Evolutionary conservation across 2,797 vertebrate genomes (phyloP).

Genomic region (Atherinosoma microstoma): DNA sequence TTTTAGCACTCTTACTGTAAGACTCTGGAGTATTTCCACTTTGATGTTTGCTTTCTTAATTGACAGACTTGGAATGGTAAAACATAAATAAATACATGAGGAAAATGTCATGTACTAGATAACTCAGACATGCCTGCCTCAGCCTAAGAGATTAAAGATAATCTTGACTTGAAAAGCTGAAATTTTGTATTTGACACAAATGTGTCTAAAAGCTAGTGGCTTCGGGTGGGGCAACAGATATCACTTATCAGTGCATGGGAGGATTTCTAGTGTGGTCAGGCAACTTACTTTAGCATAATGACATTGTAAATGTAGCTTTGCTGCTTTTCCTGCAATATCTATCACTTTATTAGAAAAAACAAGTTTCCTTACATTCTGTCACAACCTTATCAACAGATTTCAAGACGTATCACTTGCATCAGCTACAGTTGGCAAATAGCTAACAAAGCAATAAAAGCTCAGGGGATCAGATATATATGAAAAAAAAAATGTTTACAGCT

Average conservation of each 20-base stretch:
- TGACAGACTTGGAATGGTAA: conserved; percentile 41
- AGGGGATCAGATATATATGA: conserved; percentile 38
- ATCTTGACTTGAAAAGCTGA: conserved; percentile 54
- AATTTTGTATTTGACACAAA: conserved; percentile 67
- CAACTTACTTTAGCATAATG: neutral
- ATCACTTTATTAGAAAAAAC: conserved; percentile 5
- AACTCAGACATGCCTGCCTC: conserved; percentile 33
- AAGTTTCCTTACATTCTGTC: conserved; percentile 23
- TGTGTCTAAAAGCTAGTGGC: conserved; percentile 46
- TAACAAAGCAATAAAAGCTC: conserved; percentile 18
- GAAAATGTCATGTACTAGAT: conserved; percentile 29
- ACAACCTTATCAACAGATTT: conserved; percentile 35
- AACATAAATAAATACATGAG: conserved; percentile 51
- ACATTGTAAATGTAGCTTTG: conserved; percentile 16
- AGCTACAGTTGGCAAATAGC: conserved; percentile 27
- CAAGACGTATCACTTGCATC: conserved; percentile 16
- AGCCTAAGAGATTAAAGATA: conserved; percentile 58
- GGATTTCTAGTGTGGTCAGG: conserved; percentile 31
- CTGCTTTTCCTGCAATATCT: conserved; percentile 11
- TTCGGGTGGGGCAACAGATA: conserved; percentile 25
- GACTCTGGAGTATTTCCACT: conserved; percentile 26
- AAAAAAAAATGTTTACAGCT: conserved; percentile 31
- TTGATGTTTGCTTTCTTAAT: conserved; percentile 57
- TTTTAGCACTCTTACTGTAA: conserved; percentile 31
- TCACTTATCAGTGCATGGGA: conserved; percentile 11